These are phyloP conservation scores for Tonatia bakeri DNA, from an alignment of 2,113 vertebrate species.

Conservation along the genomic window DNA sequence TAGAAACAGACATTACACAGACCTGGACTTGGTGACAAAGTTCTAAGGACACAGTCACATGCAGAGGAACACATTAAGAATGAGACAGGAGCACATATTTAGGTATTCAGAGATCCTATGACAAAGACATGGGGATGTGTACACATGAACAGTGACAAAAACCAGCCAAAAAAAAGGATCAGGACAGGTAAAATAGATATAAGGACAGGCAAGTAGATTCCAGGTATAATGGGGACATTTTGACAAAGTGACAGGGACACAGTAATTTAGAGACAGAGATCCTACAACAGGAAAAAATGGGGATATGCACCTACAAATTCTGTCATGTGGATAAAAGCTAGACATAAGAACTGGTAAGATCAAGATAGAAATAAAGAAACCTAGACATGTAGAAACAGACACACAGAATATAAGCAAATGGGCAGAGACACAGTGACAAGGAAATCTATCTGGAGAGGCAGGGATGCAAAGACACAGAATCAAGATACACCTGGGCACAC, in stretches of 20 bases:
- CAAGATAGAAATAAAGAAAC: slow-evolving; percentile 8
- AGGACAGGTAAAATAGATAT: background rate
- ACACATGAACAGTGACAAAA: background rate
- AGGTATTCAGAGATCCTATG: background rate
- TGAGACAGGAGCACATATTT: background rate
- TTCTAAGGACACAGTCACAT: background rate
- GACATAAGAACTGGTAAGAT: background rate
- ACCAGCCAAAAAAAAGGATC: background rate
- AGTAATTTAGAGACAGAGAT: background rate
- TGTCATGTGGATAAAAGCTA: background rate
- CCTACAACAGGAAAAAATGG: background rate
- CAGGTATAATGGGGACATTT: background rate
- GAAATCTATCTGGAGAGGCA: background rate
- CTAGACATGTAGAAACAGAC: background rate
- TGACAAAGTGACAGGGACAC: background rate
- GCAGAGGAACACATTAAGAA: background rate
- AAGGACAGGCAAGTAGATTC: background rate
- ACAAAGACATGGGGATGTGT: background rate
- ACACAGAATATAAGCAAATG: background rate
- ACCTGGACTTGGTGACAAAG: background rate
- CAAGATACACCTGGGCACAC: background rate
- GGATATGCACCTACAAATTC: background rate
- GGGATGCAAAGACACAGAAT: background rate
- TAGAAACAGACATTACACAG: background rate
- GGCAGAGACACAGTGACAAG: background rate